Evolutionary conservation across 2,888 invertebrate genomes (phyloP).

Genomic region (Iphiclides podalirius): DNA sequence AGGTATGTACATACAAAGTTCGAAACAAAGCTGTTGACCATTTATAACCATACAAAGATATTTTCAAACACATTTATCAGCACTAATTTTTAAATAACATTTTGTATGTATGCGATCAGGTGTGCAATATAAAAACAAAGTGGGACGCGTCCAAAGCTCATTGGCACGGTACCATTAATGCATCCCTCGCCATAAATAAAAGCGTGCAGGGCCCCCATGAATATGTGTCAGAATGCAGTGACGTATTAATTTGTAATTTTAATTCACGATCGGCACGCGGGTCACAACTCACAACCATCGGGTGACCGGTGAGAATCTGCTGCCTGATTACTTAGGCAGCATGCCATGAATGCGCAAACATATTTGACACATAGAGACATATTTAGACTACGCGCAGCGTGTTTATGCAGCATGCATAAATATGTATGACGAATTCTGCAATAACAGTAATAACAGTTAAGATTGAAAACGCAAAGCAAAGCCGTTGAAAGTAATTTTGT

Average conservation of each 20-base stretch:
- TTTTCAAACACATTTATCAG: too few relatives aligned
- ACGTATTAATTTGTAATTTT: conserved; percentile 49
- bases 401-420: background rate
- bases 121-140: background rate
- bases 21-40: too few relatives aligned
- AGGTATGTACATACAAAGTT: too few relatives aligned
- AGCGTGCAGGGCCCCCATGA: conserved; percentile 28
- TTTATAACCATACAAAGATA: too few relatives aligned
- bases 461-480: too few relatives aligned
- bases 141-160: conserved; percentile 4
- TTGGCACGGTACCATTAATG: conserved; percentile 2
- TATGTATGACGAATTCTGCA: background rate
- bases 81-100: too few relatives aligned
- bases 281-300: conserved; percentile 45
- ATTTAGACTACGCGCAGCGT: conserved; percentile 2
- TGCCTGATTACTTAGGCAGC: conserved; percentile 49
- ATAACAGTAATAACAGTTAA: too few relatives aligned
- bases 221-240: conserved; percentile 32
- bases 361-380: conserved; percentile 14
- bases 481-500: too few relatives aligned
- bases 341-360: conserved; percentile 47
- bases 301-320: conserved; percentile 53
- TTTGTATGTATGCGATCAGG: too few relatives aligned
- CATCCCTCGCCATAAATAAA: conserved; percentile 21
- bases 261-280: conserved; percentile 49